These are phyloP conservation scores for Arnoldichthys spilopterus DNA, from an alignment of 2,797 vertebrate species.

Conservation along the genomic window DNA sequence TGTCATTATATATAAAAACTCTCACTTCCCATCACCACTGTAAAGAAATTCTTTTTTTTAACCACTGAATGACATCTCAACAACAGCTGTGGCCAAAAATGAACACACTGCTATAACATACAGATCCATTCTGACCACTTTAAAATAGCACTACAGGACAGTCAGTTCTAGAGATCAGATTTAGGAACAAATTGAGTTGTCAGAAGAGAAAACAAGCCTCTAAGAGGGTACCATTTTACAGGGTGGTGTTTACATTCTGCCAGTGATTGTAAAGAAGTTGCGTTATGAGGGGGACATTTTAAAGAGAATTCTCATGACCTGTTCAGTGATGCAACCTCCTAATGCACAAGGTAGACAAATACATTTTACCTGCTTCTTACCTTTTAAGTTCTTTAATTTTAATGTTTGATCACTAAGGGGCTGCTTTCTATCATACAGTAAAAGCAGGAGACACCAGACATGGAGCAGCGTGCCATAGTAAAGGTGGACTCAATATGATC, in stretches of 20 bases:
- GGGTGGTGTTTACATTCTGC: slow-evolving; percentile 53
- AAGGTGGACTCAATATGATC: slow-evolving; percentile 62
- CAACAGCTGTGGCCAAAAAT: no score
- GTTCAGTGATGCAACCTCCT: slow-evolving; percentile 28
- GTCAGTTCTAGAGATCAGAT: neutral
- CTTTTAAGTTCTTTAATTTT: neutral
- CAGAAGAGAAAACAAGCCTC: neutral
- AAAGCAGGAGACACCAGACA: neutral
- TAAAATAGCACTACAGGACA: neutral
- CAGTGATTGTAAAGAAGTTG: slow-evolving; percentile 52
- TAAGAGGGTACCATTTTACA: slow-evolving; percentile 15
- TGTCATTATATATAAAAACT: no score
- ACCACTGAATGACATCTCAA: no score
- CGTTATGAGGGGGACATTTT: slow-evolving; percentile 40
- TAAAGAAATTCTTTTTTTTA: no score
- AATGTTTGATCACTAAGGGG: neutral
- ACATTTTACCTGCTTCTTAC: neutral
- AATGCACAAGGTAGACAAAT: slow-evolving; percentile 6
- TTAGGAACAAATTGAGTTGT: neutral
- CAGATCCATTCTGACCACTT: no score
- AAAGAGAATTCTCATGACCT: slow-evolving; percentile 51
- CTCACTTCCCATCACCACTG: no score
- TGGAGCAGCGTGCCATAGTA: slow-evolving; percentile 48
- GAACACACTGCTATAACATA: no score
- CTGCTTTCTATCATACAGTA: neutral